Evolutionary conservation across 2,888 invertebrate species (phyloP), one percentile per base, ranked within the genome.

Genomic region (Anoplius nigerrimus): DNA sequence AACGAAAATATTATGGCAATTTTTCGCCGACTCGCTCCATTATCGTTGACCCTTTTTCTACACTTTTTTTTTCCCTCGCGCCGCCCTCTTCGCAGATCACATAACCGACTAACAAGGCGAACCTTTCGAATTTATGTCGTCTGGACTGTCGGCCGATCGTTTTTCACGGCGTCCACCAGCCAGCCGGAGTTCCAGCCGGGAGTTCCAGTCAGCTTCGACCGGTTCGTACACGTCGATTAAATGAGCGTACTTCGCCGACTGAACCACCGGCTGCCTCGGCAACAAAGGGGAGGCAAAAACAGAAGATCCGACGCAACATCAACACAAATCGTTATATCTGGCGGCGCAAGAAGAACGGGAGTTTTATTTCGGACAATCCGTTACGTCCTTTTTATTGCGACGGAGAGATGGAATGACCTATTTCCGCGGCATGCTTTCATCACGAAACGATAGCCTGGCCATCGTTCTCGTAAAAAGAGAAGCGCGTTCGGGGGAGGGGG

Each of bases 361-460:
- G 46, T 67, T 53, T 57, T 64, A 54, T 24, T 34, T 57, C 27
- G n/a, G 58, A 46, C 58, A 53, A 64, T 60, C 60, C 68, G 42
- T 58, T 16, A 48, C 21, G 48, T 55, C 42, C 16, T 66, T 34
- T 68, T 51, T 66, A 68, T 66, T 58, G 24, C 59, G 51, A 34
- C 68, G 24, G 54, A 55, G 34, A 34, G 11, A 34, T 34, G 54
- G 60, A 68, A 68, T 66, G 57, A 58, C 65, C 59, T 45, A 69
- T 59, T 66, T 66, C 54, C 68, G 55, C 55, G 66, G 4, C 56
- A 55, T 48, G 66, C 66, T 60, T 61, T 60, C 56, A 61, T 66
- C 45, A 18, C 57, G 24, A 24, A 64, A 27, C 57, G 64, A 66
- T 66, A 66, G 66, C 27, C 16, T 16, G 48, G 42, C 42, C 22